phyloP scores from a whole-genome alignment of 2,888 invertebrate genomes.

The Ommatoiulus sabulosus region DNA sequence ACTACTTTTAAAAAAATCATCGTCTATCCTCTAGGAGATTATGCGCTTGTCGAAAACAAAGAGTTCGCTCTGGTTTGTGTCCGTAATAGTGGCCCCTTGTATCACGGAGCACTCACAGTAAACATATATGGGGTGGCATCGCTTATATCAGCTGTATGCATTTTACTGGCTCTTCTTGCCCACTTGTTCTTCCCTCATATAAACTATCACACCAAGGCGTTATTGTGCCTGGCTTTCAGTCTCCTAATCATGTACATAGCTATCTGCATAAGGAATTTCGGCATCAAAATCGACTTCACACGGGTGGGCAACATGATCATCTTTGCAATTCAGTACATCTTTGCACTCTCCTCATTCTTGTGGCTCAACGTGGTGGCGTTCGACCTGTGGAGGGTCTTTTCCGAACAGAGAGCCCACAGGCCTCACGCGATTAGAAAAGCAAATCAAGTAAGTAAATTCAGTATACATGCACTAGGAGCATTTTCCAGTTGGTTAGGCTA shows the following conservation, averaged over 20 bases:
- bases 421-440: background rate
- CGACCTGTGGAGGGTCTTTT: constrained; percentile 80
- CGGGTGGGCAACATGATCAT: background rate
- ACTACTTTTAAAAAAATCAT: background rate
- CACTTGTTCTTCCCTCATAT: constrained; percentile 45
- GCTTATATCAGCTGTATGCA: constrained; percentile 51
- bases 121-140: constrained; percentile 15
- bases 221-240: constrained; percentile 49
- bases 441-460: background rate
- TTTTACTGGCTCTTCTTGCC: constrained; percentile 47
- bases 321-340: constrained; percentile 81
- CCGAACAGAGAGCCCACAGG: background rate
- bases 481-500: no score
- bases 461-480: no score
- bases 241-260: constrained; percentile 39
- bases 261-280: constrained; percentile 26
- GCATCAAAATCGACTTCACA: background rate
- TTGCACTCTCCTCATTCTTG: constrained; percentile 90
- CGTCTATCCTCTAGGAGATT: background rate
- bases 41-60: background rate
- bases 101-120: background rate
- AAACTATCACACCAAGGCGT: constrained; percentile 54
- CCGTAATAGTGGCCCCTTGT: background rate
- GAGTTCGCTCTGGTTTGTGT: background rate
- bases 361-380: constrained; percentile 96